Evolutionary conservation across 2,797 vertebrate species (phyloP).

Genomic region (Mastacembelus armatus): DNA sequence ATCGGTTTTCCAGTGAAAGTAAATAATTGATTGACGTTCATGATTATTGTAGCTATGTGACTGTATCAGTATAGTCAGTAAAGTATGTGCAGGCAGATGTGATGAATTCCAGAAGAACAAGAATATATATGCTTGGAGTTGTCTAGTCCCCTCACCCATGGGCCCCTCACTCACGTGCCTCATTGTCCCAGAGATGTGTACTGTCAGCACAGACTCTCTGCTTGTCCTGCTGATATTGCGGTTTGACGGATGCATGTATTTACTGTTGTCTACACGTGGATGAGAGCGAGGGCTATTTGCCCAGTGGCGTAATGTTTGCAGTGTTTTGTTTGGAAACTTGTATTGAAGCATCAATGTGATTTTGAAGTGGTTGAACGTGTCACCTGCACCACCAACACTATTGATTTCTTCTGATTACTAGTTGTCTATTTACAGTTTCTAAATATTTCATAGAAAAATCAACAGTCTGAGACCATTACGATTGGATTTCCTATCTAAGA

Average conservation of each 20-base stretch:
- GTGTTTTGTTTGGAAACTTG: no score
- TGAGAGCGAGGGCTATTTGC: slow-evolving; percentile 24
- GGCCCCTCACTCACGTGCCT: slow-evolving; percentile 40
- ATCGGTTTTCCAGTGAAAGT: background rate
- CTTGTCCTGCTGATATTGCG: slow-evolving; percentile 82
- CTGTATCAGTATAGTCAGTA: background rate
- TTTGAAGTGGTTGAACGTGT: background rate
- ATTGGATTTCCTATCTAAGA: background rate
- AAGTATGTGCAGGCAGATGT: background rate
- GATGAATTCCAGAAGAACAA: no score
- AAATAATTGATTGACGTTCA: background rate
- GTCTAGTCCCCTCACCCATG: slow-evolving; percentile 22
- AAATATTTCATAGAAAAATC: no score
- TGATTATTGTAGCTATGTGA: background rate
- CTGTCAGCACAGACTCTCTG: slow-evolving; percentile 76
- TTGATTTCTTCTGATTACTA: background rate
- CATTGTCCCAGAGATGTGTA: slow-evolving; percentile 74
- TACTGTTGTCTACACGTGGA: slow-evolving; percentile 64
- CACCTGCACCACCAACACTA: no score
- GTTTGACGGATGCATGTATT: slow-evolving; percentile 69
- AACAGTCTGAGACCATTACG: background rate
- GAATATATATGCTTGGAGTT: slow-evolving; percentile 12
- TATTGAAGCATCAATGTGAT: no score
- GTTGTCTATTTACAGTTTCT: background rate
- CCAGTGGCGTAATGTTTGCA: slow-evolving; percentile 27